Evolutionary conservation across 2,888 invertebrate genomes (phyloP).

Genomic region (Auanema freiburgensis): DNA sequence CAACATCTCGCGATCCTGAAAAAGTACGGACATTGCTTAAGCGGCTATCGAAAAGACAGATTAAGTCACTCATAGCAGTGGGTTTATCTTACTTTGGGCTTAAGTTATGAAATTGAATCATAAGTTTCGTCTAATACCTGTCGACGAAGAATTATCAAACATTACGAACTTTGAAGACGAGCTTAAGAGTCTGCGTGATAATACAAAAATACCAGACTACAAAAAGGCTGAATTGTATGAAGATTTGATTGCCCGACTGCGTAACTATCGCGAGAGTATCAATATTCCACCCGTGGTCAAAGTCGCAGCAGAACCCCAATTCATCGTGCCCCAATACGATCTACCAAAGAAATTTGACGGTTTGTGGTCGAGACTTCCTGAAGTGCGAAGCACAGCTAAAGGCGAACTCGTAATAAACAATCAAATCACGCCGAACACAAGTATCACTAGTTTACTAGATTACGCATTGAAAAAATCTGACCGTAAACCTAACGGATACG

Average conservation of each 20-base stretch:
- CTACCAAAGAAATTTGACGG: background rate
- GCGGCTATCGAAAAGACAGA: background rate
- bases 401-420: background rate
- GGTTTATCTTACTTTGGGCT: background rate
- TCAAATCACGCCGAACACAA: background rate
- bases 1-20: background rate
- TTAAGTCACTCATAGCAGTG: background rate
- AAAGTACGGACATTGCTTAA: background rate
- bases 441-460: background rate
- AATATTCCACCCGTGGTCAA: background rate
- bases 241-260: background rate
- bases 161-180: background rate
- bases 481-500: background rate
- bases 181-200: background rate
- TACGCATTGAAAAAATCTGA: background rate
- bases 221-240: background rate
- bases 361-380: background rate
- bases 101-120: background rate
- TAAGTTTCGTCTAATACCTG: background rate
- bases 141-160: background rate
- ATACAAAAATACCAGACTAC: background rate
- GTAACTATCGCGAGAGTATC: background rate
- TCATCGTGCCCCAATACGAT: background rate
- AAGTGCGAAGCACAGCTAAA: background rate
- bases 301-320: background rate